Conservation (phyloP, 2,113 vertebrate species). For the Leucoraja erinaceus region DNA sequence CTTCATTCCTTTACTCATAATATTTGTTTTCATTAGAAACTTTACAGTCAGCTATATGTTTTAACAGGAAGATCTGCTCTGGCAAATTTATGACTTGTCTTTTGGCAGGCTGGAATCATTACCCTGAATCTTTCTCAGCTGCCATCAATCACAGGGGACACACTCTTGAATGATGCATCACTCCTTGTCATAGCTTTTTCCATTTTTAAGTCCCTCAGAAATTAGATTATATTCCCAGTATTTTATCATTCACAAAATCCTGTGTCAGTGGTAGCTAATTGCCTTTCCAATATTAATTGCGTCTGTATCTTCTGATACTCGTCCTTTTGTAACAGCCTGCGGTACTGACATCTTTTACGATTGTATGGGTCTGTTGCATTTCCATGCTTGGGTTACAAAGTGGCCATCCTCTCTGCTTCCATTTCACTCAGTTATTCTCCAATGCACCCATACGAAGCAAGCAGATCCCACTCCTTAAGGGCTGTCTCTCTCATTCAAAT, state of each 20-base stretch:
- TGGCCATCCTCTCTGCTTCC: not conserved
- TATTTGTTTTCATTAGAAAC: not conserved
- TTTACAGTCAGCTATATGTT: not conserved
- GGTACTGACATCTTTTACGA: not conserved
- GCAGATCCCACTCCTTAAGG: not conserved
- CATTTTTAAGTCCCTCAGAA: not conserved
- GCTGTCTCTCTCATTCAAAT: not conserved
- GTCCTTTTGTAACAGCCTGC: not conserved
- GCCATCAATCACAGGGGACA: not conserved
- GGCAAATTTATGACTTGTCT: not conserved
- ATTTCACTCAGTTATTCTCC: not conserved
- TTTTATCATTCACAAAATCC: not conserved
- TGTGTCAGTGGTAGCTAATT: not conserved
- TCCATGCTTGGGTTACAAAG: not conserved
- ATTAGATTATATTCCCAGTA: not conserved
- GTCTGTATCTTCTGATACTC: not conserved
- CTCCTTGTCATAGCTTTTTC: not conserved
- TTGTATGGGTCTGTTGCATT: not conserved
- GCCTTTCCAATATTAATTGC: not conserved
- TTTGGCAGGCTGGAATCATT: not conserved
- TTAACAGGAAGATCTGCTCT: not conserved
- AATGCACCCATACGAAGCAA: not conserved
- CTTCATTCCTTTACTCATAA: not conserved
- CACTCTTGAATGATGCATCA: not conserved
- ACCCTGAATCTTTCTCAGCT: not conserved